A percentile compares a stretch with the other conserved stretches of the same genome.
Evolutionary conservation across 2,797 vertebrate species (phyloP).

Genomic region (Labroides dimidiatus): DNA sequence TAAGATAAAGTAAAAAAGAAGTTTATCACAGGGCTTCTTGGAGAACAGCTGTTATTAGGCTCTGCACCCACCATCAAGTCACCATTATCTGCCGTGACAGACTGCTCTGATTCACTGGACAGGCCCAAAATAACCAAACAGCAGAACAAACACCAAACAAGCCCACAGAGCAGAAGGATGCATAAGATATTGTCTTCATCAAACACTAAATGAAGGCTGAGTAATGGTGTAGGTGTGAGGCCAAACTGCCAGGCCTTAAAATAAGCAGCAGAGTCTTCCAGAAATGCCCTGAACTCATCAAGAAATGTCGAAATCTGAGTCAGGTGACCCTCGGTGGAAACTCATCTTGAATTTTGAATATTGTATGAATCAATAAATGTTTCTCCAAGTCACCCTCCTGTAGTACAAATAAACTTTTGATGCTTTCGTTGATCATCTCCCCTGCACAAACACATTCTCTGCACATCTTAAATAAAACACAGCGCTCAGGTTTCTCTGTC

Average conservation of each 20-base stretch:
- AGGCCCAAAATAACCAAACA: slow-evolving; percentile 41
- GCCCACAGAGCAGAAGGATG: slow-evolving; percentile 36
- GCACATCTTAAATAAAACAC: slow-evolving; percentile 60
- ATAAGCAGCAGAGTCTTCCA: slow-evolving; percentile 18
- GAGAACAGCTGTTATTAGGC: slow-evolving; percentile 28
- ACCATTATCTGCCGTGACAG: slow-evolving; percentile 49
- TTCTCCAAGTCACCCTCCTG: slow-evolving; percentile 14
- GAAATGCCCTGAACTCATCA: slow-evolving; percentile 32
- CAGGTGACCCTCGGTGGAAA: slow-evolving; percentile 4
- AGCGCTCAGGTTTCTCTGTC: slow-evolving; percentile 6
- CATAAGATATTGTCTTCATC: slow-evolving; percentile 55
- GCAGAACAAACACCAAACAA: slow-evolving; percentile 30
- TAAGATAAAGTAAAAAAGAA: background rate
- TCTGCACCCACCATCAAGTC: slow-evolving; percentile 29
- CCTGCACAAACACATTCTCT: slow-evolving; percentile 35
- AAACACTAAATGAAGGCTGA: slow-evolving; percentile 48
- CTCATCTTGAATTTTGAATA: background rate
- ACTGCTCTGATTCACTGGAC: slow-evolving; percentile 59
- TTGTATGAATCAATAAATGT: slow-evolving; percentile 5
- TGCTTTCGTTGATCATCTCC: slow-evolving; percentile 34
- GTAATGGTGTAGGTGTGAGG: slow-evolving; percentile 57
- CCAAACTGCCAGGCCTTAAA: slow-evolving; percentile 45
- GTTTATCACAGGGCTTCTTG: slow-evolving; percentile 8
- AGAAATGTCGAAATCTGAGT: slow-evolving; percentile 50
- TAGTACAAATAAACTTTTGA: slow-evolving; percentile 23